Conservation (phyloP, 2,797 vertebrate species). For the Cryptoblepharus egeriae region DNA sequence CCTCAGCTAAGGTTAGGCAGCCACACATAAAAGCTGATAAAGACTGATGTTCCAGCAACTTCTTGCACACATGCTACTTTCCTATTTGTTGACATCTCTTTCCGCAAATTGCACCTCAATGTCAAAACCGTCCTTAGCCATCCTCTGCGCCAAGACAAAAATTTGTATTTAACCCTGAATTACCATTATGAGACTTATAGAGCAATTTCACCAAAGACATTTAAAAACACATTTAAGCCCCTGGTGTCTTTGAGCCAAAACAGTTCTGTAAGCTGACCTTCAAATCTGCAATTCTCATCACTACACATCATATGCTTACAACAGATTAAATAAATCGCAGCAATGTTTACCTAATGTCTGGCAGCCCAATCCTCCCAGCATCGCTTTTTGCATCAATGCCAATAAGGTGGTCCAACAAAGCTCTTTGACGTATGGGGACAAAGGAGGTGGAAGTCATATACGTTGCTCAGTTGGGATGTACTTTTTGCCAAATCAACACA, state of each 20-base stretch:
- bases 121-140: neutral
- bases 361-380: neutral
- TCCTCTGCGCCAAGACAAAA: neutral
- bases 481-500: constrained; percentile 23
- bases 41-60: neutral
- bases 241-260: neutral
- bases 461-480: constrained; percentile 12
- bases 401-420: neutral
- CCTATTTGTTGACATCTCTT: neutral
- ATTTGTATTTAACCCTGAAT: constrained; percentile 6
- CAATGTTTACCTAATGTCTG: constrained; percentile 14
- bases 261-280: neutral
- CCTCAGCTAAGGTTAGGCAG: too few species aligned
- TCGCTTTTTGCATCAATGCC: neutral
- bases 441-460: constrained; percentile 28
- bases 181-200: constrained; percentile 1
- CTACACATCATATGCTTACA: constrained; percentile 2
- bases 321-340: constrained; percentile 37
- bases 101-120: neutral
- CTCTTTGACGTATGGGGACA: neutral
- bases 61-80: neutral
- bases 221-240: neutral
- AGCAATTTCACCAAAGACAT: constrained; percentile 1
- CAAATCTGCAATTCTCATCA: constrained; percentile 28
- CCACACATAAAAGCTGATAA: too few species aligned